phyloP scores from a whole-genome alignment of 2,797 vertebrate species.

The Tympanoctomys barrerae region DNA sequence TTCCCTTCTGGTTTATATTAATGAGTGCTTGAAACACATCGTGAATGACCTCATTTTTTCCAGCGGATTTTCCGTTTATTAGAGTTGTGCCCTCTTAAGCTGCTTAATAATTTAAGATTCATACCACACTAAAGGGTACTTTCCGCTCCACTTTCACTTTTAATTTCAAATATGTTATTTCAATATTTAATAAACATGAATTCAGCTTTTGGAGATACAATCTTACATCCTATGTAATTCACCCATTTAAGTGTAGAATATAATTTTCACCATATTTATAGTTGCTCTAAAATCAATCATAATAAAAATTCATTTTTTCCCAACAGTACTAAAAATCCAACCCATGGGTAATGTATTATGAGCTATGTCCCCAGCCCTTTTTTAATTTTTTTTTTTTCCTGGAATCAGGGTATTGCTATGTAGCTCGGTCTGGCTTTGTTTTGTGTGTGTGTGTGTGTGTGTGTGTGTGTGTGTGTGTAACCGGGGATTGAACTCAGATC shows the following conservation, averaged over 20 bases:
- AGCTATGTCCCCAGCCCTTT: not conserved
- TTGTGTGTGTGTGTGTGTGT: too few species aligned
- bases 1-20: slow-evolving; percentile 82
- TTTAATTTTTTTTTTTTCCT: not conserved
- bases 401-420: not conserved
- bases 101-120: slow-evolving; percentile 49
- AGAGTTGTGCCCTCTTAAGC: not conserved
- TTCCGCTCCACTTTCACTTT: slow-evolving; percentile 48
- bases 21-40: slow-evolving; percentile 65
- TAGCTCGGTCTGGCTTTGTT: not conserved
- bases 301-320: not conserved
- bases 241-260: not conserved
- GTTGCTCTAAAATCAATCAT: not conserved
- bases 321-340: not conserved
- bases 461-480: too few species aligned
- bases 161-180: slow-evolving; percentile 49
- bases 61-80: slow-evolving; percentile 59
- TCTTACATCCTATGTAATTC: not conserved
- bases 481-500: too few species aligned
- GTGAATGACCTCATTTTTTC: slow-evolving; percentile 69
- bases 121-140: not conserved
- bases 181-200: slow-evolving; percentile 39
- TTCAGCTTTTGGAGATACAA: slow-evolving; percentile 17
- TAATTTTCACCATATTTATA: not conserved
- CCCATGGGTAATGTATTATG: not conserved